Conservation (phyloP, 2,113 vertebrate species). For the Serinus canaria region DNA sequence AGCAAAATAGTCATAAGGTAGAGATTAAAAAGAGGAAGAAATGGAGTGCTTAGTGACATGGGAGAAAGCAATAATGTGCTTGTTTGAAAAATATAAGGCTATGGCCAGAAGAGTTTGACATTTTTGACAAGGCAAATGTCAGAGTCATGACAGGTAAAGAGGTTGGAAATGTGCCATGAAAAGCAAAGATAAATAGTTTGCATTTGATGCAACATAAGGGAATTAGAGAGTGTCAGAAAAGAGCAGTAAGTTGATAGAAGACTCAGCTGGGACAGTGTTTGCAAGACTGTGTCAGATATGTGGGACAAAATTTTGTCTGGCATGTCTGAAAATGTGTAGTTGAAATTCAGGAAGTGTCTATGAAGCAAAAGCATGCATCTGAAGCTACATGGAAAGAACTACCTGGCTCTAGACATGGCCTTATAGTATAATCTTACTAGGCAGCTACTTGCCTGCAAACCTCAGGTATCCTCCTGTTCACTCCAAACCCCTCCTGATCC, state of each 20-base stretch:
- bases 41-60: background rate
- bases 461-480: background rate
- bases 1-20: background rate
- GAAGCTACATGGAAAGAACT: background rate
- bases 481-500: background rate
- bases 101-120: background rate
- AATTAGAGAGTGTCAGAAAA: background rate
- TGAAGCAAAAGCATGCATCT: background rate
- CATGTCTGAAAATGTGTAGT: background rate
- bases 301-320: background rate
- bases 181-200: background rate
- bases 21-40: background rate
- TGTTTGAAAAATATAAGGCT: background rate
- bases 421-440: background rate
- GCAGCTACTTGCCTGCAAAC: background rate
- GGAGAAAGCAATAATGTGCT: background rate
- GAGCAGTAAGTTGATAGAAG: background rate
- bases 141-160: background rate
- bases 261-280: background rate
- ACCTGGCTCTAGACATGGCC: background rate
- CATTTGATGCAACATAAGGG: background rate
- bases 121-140: conserved; percentile 28
- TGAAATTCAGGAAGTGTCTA: background rate
- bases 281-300: background rate
- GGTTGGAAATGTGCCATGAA: background rate